A percentile compares a stretch with the other conserved stretches of the same genome.
These are phyloP conservation scores for Porites lobata DNA, from an alignment of 92 coral and sea anemone genomes.

Conservation along the genomic window DNA sequence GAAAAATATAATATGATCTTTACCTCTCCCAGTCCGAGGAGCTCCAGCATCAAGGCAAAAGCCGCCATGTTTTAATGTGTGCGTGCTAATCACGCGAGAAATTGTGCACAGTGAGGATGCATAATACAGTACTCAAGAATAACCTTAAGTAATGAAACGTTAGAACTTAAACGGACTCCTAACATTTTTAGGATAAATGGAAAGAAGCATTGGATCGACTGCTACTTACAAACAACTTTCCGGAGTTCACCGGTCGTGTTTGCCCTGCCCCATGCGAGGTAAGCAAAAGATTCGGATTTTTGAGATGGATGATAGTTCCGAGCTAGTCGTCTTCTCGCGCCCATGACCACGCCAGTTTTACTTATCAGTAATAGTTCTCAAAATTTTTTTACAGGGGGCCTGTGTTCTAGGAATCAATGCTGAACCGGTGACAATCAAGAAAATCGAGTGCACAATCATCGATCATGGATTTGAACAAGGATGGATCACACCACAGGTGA, in stretches of 20 bases:
- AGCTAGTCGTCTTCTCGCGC: too few relatives aligned
- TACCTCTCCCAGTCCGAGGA: too few relatives aligned
- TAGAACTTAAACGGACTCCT: neutral
- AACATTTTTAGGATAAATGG: conserved; percentile 84
- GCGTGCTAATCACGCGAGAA: too few relatives aligned
- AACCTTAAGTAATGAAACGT: too few relatives aligned
- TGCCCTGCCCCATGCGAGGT: conserved; percentile 99
- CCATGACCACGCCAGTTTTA: too few relatives aligned
- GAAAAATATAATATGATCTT: too few relatives aligned
- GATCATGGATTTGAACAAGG: conserved; percentile 97
- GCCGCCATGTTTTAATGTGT: too few relatives aligned
- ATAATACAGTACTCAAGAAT: too few relatives aligned
- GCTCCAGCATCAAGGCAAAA: too few relatives aligned
- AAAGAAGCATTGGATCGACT: conserved; percentile 92
- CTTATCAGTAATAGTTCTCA: neutral
- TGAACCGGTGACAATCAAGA: conserved; percentile 97
- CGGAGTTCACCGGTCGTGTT: conserved; percentile 98
- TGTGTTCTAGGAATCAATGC: conserved; percentile 97
- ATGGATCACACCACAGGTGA: conserved; percentile 97
- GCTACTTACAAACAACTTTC: conserved; percentile 94
- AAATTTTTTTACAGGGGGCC: conserved; percentile 80
- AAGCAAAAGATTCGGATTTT: neutral
- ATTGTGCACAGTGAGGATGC: too few relatives aligned
- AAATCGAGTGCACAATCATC: conserved; percentile 94
- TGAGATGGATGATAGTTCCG: too few relatives aligned